Conservation (phyloP, 1,140 invertebrate species). For the Teleopsis dalmanni region DNA sequence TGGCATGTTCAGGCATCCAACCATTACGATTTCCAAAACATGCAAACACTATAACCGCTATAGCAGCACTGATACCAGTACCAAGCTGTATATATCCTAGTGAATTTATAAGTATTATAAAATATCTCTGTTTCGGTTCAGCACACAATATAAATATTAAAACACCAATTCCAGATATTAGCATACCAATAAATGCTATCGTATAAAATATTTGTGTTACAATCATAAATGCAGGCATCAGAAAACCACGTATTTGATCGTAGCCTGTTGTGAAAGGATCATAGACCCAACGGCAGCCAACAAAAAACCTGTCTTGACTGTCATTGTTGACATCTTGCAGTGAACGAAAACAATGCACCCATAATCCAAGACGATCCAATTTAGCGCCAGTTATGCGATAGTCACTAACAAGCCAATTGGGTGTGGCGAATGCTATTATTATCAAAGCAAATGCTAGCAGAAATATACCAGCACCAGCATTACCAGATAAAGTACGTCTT, state of each 20-base stretch:
- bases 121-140: constrained; percentile 70
- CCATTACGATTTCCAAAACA: constrained; percentile 74
- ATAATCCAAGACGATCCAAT: constrained; percentile 65
- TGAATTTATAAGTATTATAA: constrained; percentile 57
- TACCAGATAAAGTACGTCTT: constrained; percentile 67
- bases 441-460: constrained; percentile 67
- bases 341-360: constrained; percentile 79
- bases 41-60: constrained; percentile 88
- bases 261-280: constrained; percentile 85
- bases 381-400: constrained; percentile 72
- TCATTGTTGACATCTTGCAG: constrained; percentile 66
- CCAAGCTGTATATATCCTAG: constrained; percentile 58
- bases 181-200: constrained; percentile 66
- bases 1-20: constrained; percentile 91
- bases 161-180: constrained; percentile 63
- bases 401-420: constrained; percentile 82
- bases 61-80: constrained; percentile 66
- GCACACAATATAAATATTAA: constrained; percentile 75
- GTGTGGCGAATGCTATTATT: constrained; percentile 73
- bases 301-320: constrained; percentile 66
- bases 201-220: constrained; percentile 92
- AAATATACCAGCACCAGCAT: constrained; percentile 71
- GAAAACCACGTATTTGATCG: constrained; percentile 69
- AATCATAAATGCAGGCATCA: constrained; percentile 85
- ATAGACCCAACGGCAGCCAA: constrained; percentile 84